A percentile compares a stretch with the other conserved stretches of the same genome.
These are phyloP conservation scores for Cyclargus thomasi DNA, from an alignment of 1,140 invertebrate genomes.

Conservation along the genomic window DNA sequence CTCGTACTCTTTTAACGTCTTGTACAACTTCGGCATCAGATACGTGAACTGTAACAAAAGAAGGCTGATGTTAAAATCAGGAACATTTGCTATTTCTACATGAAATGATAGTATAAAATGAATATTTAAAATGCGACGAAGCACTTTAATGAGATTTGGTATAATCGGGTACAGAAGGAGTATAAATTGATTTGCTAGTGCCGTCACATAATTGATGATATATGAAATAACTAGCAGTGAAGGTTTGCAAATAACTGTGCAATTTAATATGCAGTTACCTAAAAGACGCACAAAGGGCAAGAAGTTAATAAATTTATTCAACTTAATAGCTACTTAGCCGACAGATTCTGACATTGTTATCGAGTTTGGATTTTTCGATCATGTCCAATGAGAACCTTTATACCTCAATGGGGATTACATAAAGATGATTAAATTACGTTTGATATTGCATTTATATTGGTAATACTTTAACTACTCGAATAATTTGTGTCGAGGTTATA, in stretches of 20 bases:
- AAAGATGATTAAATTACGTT: conserved; percentile 40
- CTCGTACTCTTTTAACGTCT: conserved; percentile 51
- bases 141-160: no score
- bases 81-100: no score
- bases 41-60: conserved; percentile 66
- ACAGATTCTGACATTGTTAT: neutral
- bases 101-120: no score
- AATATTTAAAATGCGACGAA: no score
- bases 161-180: no score
- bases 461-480: conserved; percentile 54
- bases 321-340: neutral
- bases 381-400: conserved; percentile 15
- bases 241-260: no score
- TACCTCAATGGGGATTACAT: conserved; percentile 17
- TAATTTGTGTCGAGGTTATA: conserved; percentile 68
- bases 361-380: conserved; percentile 1
- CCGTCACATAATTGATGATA: no score
- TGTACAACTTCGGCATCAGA: conserved; percentile 58
- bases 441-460: conserved; percentile 51
- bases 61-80: conserved; percentile 30
- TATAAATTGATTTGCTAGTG: no score
- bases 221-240: neutral
- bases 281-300: neutral
- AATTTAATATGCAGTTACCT: neutral
- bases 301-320: neutral